Evolutionary conservation across 2,797 vertebrate genomes (phyloP), one percentile per base, ranked within the genome.

Genomic region (Masticophis lateralis): DNA sequence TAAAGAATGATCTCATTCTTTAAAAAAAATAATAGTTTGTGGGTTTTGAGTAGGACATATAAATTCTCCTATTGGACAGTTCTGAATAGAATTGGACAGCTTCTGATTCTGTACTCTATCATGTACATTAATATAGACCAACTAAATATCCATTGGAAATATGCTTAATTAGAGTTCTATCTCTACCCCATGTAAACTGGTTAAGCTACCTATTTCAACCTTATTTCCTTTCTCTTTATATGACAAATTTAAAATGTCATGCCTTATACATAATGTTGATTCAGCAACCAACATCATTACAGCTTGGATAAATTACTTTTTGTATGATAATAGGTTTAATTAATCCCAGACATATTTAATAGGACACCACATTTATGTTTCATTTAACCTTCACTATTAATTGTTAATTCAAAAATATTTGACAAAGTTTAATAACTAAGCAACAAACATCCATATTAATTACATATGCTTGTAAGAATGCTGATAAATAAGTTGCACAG

Each of bases 381-480:
- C 74, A 66, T 90, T 90, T 91, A 87, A 93, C 32, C 28, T 91
- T 74, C 90, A 91, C 10, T 91, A 88, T 69, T 13, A 79, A 55
- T 20, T 59, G 7, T 57, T 87, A 87, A 74, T 91, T 88, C 92
- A 59, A 91, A 93, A 93, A 83, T 57, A 79, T 88, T 61, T 91
- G n/a, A 57, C 56, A 32, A 87, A 51, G 63, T 87, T 74, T 69
- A 93, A 93, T 93, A 93, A 91, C 53, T 79, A 91, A 56, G 86
- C 92, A 91, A 91, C 56, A 91, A 93, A 61, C n/a, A 91, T 79
- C 60, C 86, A 88, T 88, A 61, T 47, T 57, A 93, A 89, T n/a
- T 93, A 89, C 69, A 66, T 59, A 74, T 87, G 53, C 61, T 83
- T 91, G 90, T 63, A 91, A 91, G 57, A 83, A 93, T 47, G 25